Evolutionary conservation across 2,797 vertebrate species (phyloP).

Genomic region (Arrhamphus sclerolepis): DNA sequence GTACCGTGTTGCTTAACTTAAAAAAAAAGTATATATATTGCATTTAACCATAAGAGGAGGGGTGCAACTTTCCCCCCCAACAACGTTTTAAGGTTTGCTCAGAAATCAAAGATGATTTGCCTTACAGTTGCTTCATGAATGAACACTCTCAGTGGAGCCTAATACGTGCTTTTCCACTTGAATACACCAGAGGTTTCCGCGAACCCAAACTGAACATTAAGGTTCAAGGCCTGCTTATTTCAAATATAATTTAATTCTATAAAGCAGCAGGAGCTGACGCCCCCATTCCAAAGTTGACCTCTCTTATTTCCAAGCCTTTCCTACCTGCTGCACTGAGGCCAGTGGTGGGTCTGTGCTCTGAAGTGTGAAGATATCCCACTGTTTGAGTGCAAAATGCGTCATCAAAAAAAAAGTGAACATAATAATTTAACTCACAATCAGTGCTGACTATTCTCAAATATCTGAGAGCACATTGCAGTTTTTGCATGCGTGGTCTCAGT

Average conservation of each 20-base stretch:
- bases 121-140: conserved; percentile 3
- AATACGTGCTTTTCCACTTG: background rate
- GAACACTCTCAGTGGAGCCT: background rate
- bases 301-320: conserved; percentile 3
- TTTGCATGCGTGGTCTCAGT: conserved; percentile 4
- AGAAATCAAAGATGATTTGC: conserved; percentile 13
- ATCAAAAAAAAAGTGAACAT: too few species aligned
- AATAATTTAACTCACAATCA: background rate
- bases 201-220: background rate
- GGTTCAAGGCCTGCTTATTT: too few species aligned
- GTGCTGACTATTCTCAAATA: conserved; percentile 2
- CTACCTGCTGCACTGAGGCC: conserved; percentile 1
- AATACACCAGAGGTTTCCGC: background rate
- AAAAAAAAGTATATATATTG: background rate
- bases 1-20: conserved; percentile 11
- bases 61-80: background rate
- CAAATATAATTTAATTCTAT: too few species aligned
- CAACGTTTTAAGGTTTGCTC: conserved; percentile 9
- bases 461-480: background rate
- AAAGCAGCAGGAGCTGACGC: too few species aligned
- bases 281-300: background rate
- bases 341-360: background rate
- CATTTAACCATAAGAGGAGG: background rate
- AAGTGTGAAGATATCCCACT: background rate
- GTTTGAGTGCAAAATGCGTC: too few species aligned